Evolutionary conservation across 2,797 vertebrate species (phyloP), one percentile per base, ranked within the genome.

Genomic region (Miichthys miiuy): DNA sequence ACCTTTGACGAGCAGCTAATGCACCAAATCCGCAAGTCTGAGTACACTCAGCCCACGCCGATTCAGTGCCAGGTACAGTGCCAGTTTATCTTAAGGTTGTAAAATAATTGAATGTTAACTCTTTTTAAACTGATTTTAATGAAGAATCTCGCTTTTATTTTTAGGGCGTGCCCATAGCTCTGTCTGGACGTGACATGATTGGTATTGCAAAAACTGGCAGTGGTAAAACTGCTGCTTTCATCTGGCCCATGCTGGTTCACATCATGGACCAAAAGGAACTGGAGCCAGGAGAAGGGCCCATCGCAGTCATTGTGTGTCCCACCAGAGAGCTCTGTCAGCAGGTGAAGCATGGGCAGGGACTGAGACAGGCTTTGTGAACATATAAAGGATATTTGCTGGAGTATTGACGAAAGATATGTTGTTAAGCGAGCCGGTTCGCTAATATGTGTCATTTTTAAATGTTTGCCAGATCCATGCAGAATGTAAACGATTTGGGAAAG

Each of bases 251-350:
- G 95, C 80, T 99, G 90, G 97, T 99, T 90, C 98, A 99, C 88
- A 99, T 99, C 91, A 99, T 99, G 98, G 98, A 99, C 88, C 98
- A 99, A 87, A 99, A 98, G 87, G 98, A 99, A 85, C 92, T 99
- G 51, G 96, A 99, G 65, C 84, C 96, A 0, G 98, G 98, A 11
- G 98, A 99, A 75, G 98, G 98, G 8, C 98, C 98, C 57, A 99
- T 99, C 6, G 98, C 97, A 2, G 89, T 99, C 67, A 97, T 99
- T 0, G 98, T 99, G 30, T 99, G 98, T 83, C 98, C 98, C 0
- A 99, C 98, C 46, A 96, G 98, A 89, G 98, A 99, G 92, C 97
- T 99, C 68, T 99, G 98, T 91, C 98, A 99, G 80, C 98, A 99
- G 96, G 98, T 98, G 80, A 72, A 76, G 42, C 13, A 30, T 9